Percentiles rank a stretch among this genome's conserved stretches.
Conservation (phyloP, 2,797 vertebrate genomes). For the Antrozous pallidus region DNA sequence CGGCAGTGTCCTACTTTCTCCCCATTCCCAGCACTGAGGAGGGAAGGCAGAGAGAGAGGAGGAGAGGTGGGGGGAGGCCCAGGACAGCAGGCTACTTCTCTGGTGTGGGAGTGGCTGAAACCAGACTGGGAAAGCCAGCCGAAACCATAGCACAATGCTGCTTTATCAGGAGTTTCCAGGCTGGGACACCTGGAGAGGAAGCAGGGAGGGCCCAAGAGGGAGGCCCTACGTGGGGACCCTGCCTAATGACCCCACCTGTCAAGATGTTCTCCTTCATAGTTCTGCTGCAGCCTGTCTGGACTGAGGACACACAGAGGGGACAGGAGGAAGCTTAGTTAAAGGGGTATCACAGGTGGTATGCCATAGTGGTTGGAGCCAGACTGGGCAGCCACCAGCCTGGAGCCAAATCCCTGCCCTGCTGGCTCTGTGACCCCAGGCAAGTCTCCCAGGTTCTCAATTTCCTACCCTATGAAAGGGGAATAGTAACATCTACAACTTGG, state of each 20-base stretch:
- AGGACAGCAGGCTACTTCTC: not conserved
- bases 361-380: not conserved
- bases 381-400: not conserved
- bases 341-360: not conserved
- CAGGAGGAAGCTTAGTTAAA: not conserved
- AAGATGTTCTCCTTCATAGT: not conserved
- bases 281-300: not conserved
- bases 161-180: slow-evolving; percentile 56
- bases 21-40: not conserved
- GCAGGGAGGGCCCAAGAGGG: not conserved
- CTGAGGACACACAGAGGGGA: not conserved
- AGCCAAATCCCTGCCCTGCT: not conserved
- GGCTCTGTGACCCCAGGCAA: not conserved
- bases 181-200: not conserved
- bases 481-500: not conserved
- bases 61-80: not conserved
- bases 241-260: not conserved
- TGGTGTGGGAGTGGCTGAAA: slow-evolving; percentile 46
- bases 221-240: not conserved
- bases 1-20: not conserved
- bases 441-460: not conserved
- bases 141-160: slow-evolving; percentile 40
- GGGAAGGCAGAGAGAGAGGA: not conserved
- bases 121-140: not conserved
- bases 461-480: not conserved